Evolutionary conservation across 2,113 vertebrate species (phyloP).

Genomic region (Sylvietta virens): DNA sequence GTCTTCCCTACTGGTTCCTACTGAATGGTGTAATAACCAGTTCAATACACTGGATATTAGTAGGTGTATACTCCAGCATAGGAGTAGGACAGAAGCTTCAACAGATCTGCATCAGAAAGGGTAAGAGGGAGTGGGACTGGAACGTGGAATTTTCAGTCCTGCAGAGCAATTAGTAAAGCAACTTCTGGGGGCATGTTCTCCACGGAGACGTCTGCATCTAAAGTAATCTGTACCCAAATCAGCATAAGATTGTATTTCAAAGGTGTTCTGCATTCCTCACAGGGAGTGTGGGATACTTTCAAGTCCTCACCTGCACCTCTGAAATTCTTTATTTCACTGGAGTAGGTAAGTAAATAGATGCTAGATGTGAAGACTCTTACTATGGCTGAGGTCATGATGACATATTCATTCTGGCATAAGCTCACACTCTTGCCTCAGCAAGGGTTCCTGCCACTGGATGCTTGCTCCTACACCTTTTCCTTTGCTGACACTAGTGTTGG

Average conservation of each 20-base stretch:
- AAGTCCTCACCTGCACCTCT: neutral
- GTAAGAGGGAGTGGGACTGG: neutral
- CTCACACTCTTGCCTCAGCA: neutral
- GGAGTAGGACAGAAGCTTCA: neutral
- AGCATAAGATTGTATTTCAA: neutral
- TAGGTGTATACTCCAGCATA: neutral
- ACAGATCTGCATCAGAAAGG: neutral
- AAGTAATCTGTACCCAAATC: neutral
- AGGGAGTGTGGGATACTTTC: neutral
- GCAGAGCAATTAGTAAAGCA: neutral
- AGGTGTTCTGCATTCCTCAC: conserved; percentile 7
- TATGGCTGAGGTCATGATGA: neutral
- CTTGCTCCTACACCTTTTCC: neutral
- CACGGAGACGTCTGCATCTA: neutral
- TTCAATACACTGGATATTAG: neutral
- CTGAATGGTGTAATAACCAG: neutral
- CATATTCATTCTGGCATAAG: neutral
- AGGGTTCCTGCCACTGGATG: neutral
- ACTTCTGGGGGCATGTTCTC: neutral
- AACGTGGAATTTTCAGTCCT: neutral
- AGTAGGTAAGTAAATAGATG: conserved; percentile 7
- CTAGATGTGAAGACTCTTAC: neutral
- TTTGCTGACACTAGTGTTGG: neutral
- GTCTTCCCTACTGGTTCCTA: neutral
- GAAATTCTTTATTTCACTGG: conserved; percentile 25